phyloP scores from a whole-genome alignment of 2,113 vertebrate genomes.

The Athene noctua region DNA sequence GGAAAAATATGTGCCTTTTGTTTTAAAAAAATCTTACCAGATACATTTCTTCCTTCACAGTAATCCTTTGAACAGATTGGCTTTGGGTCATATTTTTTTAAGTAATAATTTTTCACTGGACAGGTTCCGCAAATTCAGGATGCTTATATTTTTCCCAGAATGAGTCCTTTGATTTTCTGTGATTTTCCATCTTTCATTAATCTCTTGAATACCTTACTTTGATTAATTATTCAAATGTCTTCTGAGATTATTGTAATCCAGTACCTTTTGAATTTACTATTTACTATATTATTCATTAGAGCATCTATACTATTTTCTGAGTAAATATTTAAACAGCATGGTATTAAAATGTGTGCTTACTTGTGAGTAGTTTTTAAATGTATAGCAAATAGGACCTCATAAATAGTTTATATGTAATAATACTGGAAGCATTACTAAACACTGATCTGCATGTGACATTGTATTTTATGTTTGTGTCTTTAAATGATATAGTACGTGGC shows the following conservation, averaged over 20 bases:
- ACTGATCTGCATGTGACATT: background rate
- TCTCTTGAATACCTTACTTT: background rate
- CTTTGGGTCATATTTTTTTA: background rate
- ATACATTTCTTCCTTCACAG: background rate
- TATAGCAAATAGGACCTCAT: background rate
- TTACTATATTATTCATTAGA: background rate
- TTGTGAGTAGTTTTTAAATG: background rate
- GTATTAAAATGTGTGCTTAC: background rate
- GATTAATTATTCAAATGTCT: background rate
- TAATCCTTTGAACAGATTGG: background rate
- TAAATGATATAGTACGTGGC: conserved; percentile 8
- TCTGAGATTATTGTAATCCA: background rate
- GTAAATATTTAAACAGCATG: background rate
- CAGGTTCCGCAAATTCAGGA: background rate
- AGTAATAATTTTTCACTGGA: background rate
- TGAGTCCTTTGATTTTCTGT: background rate
- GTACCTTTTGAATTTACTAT: background rate
- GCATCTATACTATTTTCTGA: background rate
- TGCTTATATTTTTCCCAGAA: background rate
- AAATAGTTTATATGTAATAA: background rate
- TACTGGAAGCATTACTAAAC: background rate
- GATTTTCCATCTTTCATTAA: background rate
- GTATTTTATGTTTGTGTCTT: conserved; percentile 25
- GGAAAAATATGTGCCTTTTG: background rate
- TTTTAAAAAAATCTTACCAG: background rate